Evolutionary conservation across 1,140 invertebrate species (phyloP).

Genomic region (Colletes latitarsis): DNA sequence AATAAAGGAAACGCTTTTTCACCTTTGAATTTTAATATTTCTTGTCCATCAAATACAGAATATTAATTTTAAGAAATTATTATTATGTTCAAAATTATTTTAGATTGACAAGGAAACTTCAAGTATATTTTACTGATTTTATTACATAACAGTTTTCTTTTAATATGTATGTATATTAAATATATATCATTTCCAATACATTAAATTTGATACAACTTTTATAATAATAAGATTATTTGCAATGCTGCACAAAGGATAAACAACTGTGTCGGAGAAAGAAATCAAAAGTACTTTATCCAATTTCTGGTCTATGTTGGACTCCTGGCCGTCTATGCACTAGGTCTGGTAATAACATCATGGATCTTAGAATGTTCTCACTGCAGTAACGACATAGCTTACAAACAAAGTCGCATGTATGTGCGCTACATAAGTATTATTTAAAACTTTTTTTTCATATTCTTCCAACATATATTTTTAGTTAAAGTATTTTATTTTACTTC

Average conservation of each 20-base stretch:
- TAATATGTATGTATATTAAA: not conserved
- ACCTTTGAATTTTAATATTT: slow-evolving; percentile 10
- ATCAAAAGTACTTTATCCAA: slow-evolving; percentile 97
- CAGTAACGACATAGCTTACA: slow-evolving; percentile 85
- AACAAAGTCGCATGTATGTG: slow-evolving; percentile 90
- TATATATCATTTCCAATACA: slow-evolving; percentile 12
- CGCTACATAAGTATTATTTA: slow-evolving; percentile 4
- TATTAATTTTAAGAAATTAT: not conserved
- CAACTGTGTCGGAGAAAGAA: slow-evolving; percentile 96
- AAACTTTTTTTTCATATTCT: not conserved
- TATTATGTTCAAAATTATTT: slow-evolving; percentile 12
- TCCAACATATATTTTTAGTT: not conserved
- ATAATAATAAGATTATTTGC: slow-evolving; percentile 34
- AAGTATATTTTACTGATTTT: slow-evolving; percentile 4
- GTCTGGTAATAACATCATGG: slow-evolving; percentile 89
- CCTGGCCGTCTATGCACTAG: slow-evolving; percentile 86
- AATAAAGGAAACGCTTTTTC: not conserved
- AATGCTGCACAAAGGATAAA: slow-evolving; percentile 87
- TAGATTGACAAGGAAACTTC: not conserved
- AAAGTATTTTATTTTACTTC: not conserved
- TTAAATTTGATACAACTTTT: slow-evolving; percentile 1
- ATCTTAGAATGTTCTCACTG: slow-evolving; percentile 87
- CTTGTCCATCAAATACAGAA: not conserved
- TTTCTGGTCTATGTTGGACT: slow-evolving; percentile 91
- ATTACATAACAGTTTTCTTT: slow-evolving; percentile 2